These are phyloP conservation scores for Agrotis puta DNA, from an alignment of 2,888 invertebrate genomes.

Conservation along the genomic window DNA sequence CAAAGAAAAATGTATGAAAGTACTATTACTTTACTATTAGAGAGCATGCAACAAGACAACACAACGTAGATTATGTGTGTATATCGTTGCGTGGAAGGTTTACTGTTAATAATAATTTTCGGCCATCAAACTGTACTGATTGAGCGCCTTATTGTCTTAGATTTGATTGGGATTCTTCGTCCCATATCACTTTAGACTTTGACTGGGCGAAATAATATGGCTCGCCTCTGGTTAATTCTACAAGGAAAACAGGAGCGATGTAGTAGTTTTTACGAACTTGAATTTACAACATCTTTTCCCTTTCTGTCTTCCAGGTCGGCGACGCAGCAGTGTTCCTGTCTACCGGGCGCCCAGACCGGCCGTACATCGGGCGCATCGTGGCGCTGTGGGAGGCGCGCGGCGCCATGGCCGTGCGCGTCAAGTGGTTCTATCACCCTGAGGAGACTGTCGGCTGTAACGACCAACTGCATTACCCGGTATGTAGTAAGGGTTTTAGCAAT, in stretches of 20 bases:
- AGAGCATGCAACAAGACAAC: too few species aligned
- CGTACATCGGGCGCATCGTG: constrained; percentile 97
- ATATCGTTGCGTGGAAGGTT: too few species aligned
- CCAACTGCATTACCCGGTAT: constrained; percentile 95
- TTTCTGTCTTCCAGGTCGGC: constrained; percentile 92
- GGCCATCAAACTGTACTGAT: too few species aligned
- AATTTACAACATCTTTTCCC: background rate
- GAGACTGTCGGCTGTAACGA: constrained; percentile 95
- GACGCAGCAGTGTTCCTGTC: constrained; percentile 99
- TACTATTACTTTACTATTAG: too few species aligned
- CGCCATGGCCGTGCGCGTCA: constrained; percentile 97
- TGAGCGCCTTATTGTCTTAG: background rate
- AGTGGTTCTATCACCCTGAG: constrained; percentile 99
- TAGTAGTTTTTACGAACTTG: background rate
- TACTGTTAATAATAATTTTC: too few species aligned
- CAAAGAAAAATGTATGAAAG: too few species aligned
- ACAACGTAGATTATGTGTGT: too few species aligned
- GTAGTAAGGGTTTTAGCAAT: constrained; percentile 57
- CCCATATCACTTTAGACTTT: too few species aligned
- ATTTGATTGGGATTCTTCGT: too few species aligned
- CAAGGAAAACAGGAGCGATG: too few species aligned
- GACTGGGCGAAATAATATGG: too few species aligned
- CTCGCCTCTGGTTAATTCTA: too few species aligned
- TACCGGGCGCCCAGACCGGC: constrained; percentile 97
- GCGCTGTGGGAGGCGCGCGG: constrained; percentile 97